These are phyloP conservation scores for Panulirus ornatus DNA, from an alignment of 1,140 invertebrate species.

Conservation along the genomic window DNA sequence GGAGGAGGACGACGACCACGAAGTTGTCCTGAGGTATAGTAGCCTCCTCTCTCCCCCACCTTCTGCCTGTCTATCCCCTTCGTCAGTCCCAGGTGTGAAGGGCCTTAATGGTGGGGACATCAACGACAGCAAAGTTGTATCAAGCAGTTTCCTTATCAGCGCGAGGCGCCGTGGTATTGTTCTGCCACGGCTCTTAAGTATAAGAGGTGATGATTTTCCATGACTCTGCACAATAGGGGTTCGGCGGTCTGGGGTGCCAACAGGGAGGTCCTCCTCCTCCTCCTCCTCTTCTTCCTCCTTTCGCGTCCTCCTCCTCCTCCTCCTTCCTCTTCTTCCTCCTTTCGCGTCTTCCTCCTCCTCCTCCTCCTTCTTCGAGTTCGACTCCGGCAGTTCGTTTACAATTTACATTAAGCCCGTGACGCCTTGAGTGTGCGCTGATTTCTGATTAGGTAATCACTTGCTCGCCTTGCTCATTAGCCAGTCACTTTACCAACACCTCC, in stretches of 20 bases:
- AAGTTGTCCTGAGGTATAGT: too few species aligned
- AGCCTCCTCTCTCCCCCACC: background rate
- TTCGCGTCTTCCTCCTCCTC: too few species aligned
- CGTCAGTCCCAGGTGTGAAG: constrained; percentile 21
- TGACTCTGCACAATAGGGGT: constrained; percentile 22
- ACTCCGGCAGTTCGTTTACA: background rate
- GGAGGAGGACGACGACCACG: background rate
- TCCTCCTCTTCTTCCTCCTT: too few species aligned
- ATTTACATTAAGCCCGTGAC: background rate
- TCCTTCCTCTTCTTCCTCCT: too few species aligned
- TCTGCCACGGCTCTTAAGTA: background rate
- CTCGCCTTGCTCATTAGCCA: background rate
- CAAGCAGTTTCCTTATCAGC: constrained; percentile 36
- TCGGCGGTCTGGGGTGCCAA: background rate
- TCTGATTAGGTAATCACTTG: constrained; percentile 11
- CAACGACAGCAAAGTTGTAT: constrained; percentile 15
- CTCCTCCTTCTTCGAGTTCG: background rate
- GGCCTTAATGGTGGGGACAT: background rate
- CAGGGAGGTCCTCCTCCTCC: too few species aligned
- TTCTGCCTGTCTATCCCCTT: background rate
- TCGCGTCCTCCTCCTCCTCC: too few species aligned
- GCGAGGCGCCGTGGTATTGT: constrained; percentile 1
- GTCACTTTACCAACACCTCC: background rate
- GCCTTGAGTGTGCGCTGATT: constrained; percentile 5
- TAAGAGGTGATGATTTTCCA: constrained; percentile 27